Base-by-base conservation (phyloP, 2,113 vertebrate species). In the Meleagris gallopavo region DNA sequence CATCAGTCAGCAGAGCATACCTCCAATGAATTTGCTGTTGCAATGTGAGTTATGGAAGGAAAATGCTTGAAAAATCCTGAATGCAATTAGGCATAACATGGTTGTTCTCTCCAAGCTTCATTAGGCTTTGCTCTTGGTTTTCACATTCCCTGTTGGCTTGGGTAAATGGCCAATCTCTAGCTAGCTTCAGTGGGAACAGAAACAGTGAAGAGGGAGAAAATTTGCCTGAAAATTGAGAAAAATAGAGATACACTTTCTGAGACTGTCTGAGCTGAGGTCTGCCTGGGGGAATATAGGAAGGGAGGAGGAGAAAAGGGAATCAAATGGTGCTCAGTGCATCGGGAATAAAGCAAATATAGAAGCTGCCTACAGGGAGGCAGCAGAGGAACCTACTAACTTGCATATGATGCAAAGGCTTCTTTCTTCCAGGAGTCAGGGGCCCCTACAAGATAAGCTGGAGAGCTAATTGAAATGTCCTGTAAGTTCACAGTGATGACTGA, bases 41-140 rank as follows among this genome's bases (percentile, higher is more conserved):
- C 57, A 80, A 20, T 29, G 60, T 61, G 52, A 85, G 60, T 67
- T 91, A 71, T 10, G 41, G 55, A 86, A 34, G n/a, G 38, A 69
- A 94, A 89, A 94, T 94, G 91, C 95, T 78, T 96, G 95, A 97
- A 91, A 80, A 93, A 77, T 74, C 89, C 69, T 74, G 75, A 67
- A 95, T 94, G 89, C 91, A 89, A 94, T 96, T 95, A 93, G 72
- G 76, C 79, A 94, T 85, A 74, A 93, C 88, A 91, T 75, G 88
- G 82, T 95, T 94, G 87, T 91, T 90, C 89, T 64, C 75, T 91
- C 89, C 72, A 97, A 96, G 95, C 93, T 93, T 96, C 95, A 96
- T 95, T 95, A 97, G 79, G 82, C 72, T 94, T 96, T 95, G 82
- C 87, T 86, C 57, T 94, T 93, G 61, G 75, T 67, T 95, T 95